A percentile compares a stretch with the other conserved stretches of the same genome.
These are phyloP conservation scores for Hypotaenidia okinawae DNA, from an alignment of 2,797 vertebrate genomes.

Conservation along the genomic window DNA sequence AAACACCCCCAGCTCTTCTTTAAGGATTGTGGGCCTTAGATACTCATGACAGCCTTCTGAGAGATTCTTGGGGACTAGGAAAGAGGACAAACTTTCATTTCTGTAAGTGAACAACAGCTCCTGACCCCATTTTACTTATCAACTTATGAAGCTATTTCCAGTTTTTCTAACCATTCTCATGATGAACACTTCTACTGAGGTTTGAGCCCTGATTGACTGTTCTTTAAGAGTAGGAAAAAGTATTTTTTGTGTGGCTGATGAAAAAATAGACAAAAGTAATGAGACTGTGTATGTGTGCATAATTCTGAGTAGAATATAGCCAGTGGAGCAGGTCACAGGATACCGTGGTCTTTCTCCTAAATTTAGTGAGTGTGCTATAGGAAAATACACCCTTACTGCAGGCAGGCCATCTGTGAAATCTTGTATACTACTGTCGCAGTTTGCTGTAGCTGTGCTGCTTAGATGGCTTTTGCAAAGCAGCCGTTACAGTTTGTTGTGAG, in stretches of 20 bases:
- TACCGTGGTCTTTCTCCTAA: not conserved
- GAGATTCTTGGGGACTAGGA: not conserved
- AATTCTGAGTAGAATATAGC: not conserved
- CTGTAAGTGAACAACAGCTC: slow-evolving; percentile 37
- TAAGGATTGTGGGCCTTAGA: not conserved
- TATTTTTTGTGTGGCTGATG: not conserved
- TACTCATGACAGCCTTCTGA: not conserved
- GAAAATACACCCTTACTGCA: not conserved
- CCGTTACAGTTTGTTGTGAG: too few species aligned
- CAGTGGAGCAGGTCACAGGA: not conserved
- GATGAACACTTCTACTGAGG: not conserved
- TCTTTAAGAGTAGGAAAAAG: not conserved
- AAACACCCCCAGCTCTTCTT: not conserved
- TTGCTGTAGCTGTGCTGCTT: too few species aligned
- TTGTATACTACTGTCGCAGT: too few species aligned
- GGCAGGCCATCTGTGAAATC: not conserved
- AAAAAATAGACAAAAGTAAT: not conserved
- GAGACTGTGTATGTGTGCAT: not conserved
- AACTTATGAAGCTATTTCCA: not conserved
- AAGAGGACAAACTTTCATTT: slow-evolving; percentile 40
- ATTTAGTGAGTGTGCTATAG: not conserved
- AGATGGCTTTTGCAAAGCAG: too few species aligned
- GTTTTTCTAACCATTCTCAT: not conserved
- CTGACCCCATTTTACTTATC: slow-evolving; percentile 39
- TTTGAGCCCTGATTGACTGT: not conserved